A percentile compares a stretch with the other conserved stretches of the same genome.
Evolutionary conservation across 2,888 invertebrate species (phyloP).

Genomic region (Drosophila peninsularis): DNA sequence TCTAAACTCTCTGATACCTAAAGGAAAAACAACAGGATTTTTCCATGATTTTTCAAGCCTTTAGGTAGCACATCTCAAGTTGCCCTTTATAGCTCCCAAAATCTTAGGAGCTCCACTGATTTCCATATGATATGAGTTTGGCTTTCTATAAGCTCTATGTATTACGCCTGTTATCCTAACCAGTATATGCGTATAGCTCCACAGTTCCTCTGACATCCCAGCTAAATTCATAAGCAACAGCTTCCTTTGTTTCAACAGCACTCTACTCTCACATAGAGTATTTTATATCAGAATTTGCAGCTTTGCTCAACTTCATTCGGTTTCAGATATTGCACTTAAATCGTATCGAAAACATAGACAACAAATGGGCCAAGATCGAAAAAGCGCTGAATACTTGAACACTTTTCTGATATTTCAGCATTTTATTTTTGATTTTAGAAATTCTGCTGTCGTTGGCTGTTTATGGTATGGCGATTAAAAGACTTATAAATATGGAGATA

Average conservation of each 20-base stretch:
- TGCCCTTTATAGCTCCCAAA: neutral
- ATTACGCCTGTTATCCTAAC: no score
- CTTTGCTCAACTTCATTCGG: neutral
- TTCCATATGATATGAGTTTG: no score
- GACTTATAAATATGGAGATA: neutral
- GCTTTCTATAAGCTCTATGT: no score
- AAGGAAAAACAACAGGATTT: neutral
- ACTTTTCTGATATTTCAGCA: slow-evolving; percentile 38
- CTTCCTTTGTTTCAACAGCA: neutral
- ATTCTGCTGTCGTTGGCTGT: slow-evolving; percentile 37
- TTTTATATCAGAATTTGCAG: neutral
- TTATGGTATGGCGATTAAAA: slow-evolving; percentile 1
- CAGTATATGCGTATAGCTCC: no score
- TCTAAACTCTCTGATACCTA: no score
- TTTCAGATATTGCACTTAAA: neutral
- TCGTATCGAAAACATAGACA: slow-evolving; percentile 29
- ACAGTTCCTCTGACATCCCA: neutral
- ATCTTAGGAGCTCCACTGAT: no score
- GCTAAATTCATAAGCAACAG: no score
- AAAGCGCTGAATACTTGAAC: slow-evolving; percentile 15
- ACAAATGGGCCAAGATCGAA: slow-evolving; percentile 49
- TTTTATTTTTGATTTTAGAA: slow-evolving; percentile 37
- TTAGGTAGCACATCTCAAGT: neutral
- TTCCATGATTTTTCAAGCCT: neutral
- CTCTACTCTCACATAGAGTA: neutral